These are phyloP conservation scores for Tympanuchus pallidicinctus DNA, from an alignment of 2,113 vertebrate genomes.

Conservation along the genomic window DNA sequence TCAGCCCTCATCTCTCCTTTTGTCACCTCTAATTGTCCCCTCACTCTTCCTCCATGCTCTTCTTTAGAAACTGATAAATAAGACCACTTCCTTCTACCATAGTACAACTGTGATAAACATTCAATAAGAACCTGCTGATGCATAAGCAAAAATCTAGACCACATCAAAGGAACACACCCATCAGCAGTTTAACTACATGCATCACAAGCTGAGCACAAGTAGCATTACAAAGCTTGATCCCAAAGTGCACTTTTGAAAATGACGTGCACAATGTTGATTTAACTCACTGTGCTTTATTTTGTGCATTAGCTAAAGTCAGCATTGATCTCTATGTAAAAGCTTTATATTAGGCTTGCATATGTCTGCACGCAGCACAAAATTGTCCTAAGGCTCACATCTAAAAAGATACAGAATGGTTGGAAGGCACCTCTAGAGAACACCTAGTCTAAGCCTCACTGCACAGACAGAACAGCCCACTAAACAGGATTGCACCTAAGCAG, in stretches of 20 bases:
- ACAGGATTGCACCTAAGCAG: too few relatives aligned
- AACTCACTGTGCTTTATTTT: neutral
- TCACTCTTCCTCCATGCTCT: accelerated
- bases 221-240: neutral
- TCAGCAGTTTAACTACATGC: neutral
- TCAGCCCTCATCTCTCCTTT: neutral
- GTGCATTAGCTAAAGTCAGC: neutral
- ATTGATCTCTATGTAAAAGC: neutral
- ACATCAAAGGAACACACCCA: neutral
- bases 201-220: neutral
- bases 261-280: neutral
- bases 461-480: too few relatives aligned
- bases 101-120: neutral
- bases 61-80: neutral
- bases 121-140: neutral
- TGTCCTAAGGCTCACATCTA: neutral
- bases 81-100: neutral
- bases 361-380: neutral
- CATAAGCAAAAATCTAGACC: neutral
- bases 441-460: too few relatives aligned
- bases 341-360: neutral
- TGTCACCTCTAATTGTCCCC: neutral
- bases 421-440: too few relatives aligned
- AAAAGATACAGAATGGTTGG: neutral
- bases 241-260: neutral